Percentiles rank a stretch among this genome's conserved stretches.
Conservation (phyloP, 2,888 invertebrate species). For the Brachypterus glaber region DNA sequence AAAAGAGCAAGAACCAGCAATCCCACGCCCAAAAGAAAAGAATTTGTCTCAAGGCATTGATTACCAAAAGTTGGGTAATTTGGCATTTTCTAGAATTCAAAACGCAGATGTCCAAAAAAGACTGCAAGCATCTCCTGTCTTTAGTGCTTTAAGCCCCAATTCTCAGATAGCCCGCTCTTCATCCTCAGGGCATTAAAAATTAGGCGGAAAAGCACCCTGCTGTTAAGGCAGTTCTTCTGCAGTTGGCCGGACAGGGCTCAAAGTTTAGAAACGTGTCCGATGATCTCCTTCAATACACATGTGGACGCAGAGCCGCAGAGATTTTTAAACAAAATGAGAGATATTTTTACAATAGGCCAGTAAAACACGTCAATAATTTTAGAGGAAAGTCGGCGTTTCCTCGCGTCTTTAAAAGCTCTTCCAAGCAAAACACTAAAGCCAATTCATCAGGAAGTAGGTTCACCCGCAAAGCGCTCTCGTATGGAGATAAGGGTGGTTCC, state of each 20-base stretch:
- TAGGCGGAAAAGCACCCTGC: slow-evolving; percentile 6
- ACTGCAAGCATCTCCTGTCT: not conserved
- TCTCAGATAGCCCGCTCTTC: not conserved
- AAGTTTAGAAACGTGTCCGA: not conserved
- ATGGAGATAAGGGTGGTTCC: slow-evolving; percentile 1
- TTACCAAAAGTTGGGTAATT: not conserved
- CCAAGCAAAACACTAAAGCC: no score
- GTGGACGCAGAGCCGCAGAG: slow-evolving; percentile 10
- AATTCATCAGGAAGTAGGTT: no score
- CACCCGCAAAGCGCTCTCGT: no score
- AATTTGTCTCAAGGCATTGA: not conserved
- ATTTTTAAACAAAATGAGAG: slow-evolving; percentile 8
- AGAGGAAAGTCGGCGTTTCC: no score
- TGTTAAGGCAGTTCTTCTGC: not conserved
- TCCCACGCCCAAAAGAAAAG: not conserved
- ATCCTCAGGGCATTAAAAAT: not conserved
- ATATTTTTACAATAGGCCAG: no score
- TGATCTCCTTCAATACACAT: not conserved
- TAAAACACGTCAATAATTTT: no score
- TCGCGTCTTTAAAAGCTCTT: no score
- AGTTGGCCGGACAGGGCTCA: not conserved
- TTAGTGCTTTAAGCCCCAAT: not conserved
- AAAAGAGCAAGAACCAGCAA: not conserved
- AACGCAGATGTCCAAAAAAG: not conserved
- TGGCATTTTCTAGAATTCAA: not conserved